These are phyloP conservation scores for Dugesia japonica DNA, from an alignment of 2,888 invertebrate species.

Conservation along the genomic window DNA sequence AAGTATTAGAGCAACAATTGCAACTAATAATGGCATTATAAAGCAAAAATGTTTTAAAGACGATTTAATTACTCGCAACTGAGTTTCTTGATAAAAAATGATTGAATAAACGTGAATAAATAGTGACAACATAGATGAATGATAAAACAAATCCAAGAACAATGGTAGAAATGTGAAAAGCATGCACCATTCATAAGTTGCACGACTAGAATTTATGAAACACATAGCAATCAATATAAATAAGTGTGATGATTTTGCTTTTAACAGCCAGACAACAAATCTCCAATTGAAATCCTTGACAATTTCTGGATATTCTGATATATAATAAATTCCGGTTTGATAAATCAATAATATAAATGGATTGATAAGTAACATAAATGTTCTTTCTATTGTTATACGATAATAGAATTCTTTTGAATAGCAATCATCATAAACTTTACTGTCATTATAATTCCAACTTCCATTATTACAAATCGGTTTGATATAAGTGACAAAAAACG, in stretches of 20 bases:
- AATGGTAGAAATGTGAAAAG: not conserved
- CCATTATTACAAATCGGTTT: not conserved
- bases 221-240: not conserved
- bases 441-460: not conserved
- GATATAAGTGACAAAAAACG: not conserved
- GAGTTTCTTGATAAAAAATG: not conserved
- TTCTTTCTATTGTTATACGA: not conserved
- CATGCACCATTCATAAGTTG: not conserved
- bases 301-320: not conserved
- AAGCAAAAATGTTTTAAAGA: not conserved
- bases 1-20: not conserved
- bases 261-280: not conserved
- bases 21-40: not conserved
- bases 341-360: not conserved
- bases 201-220: not conserved
- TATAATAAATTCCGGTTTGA: slow-evolving; percentile 9
- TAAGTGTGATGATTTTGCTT: not conserved
- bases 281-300: not conserved
- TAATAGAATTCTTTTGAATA: not conserved
- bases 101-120: not conserved
- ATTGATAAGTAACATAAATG: not conserved
- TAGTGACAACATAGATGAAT: not conserved
- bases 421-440: not conserved
- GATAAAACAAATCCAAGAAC: not conserved
- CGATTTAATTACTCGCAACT: not conserved